These are phyloP conservation scores for Platyscapa corneri DNA, from an alignment of 1,140 invertebrate species.

Conservation along the genomic window DNA sequence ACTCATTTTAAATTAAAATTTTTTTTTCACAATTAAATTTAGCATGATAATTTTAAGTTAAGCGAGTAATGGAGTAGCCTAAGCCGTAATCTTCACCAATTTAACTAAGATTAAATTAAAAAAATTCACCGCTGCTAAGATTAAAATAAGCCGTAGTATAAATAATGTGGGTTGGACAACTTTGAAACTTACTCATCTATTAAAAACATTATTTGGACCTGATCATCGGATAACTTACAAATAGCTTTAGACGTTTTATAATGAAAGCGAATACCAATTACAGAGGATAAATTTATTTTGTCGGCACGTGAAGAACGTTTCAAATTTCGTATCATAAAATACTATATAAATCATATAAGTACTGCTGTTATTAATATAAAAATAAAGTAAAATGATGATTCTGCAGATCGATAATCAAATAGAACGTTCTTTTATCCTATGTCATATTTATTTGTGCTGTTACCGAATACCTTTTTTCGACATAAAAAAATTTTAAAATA, in stretches of 20 bases:
- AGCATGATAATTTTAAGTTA: not conserved
- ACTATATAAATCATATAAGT: too few relatives aligned
- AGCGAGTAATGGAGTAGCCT: not conserved
- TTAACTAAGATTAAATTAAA: not conserved
- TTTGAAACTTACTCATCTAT: not conserved
- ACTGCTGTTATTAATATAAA: too few relatives aligned
- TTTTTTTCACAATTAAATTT: not conserved
- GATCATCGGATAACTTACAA: not conserved
- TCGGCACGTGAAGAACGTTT: too few relatives aligned
- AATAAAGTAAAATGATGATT: too few relatives aligned
- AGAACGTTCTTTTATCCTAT: too few relatives aligned
- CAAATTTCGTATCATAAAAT: too few relatives aligned
- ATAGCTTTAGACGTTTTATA: not conserved
- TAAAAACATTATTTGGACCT: not conserved
- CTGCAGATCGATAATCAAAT: too few relatives aligned
- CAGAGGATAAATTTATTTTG: not conserved
- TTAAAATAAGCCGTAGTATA: too few relatives aligned
- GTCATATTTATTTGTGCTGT: too few relatives aligned
- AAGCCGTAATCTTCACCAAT: not conserved
- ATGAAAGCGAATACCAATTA: not conserved
- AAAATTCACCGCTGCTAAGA: not conserved
- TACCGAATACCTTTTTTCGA: too few relatives aligned
- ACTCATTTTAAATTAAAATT: not conserved
- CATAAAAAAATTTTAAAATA: too few relatives aligned
- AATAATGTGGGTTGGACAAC: not conserved